Base-by-base conservation (phyloP, 2,113 vertebrate species). In the Corythoichthys intestinalis region DNA sequence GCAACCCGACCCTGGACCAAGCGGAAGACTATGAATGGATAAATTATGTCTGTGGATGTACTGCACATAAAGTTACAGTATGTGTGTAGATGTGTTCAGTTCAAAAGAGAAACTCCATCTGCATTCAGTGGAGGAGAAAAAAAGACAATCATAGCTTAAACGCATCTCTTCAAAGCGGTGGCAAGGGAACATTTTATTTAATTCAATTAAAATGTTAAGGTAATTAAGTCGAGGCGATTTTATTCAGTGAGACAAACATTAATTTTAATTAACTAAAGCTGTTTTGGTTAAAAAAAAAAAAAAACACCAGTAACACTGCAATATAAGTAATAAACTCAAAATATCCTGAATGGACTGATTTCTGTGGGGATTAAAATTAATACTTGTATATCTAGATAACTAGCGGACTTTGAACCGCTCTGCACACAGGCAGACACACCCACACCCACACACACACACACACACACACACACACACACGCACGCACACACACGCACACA, bases 141-240 rank as follows among this genome's bases (percentile, higher is more conserved):
- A 92, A 91, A 89, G 91, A 91, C 89, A 92, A 92, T 53, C 20
- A 44, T 49, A 65, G 65, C 35, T 47, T 2, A 0, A 64, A 49
- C 13, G n/a, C n/a, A 17, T 28, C 10, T 2, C 59, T 52, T 62
- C 2, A 58, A 52, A 20, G 50, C 4, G 58, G 53, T 6, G 14
- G 49, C 50, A 62, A 66, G 13, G 49, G 48, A 67, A 13, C 4
- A 4, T 12, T 15, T 41, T 61, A 28, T 54, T 61, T 9, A 20
- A 41, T 61, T 20, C 8, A 20, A 54, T 20, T 54, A 9, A 28
- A 54, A 54, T 54, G 7, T 54, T 9, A 8, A 54, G 6, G 9
- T 50, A 44, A 44, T 44, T 2, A 44, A 44, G 4, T 44, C 4
- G 2, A 44, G 4, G 8, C 41, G 8, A 4, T 44, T 44, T 44